Evolutionary conservation across 1,140 invertebrate genomes (phyloP).

Genomic region (Holcopasites calliopsidis): DNA sequence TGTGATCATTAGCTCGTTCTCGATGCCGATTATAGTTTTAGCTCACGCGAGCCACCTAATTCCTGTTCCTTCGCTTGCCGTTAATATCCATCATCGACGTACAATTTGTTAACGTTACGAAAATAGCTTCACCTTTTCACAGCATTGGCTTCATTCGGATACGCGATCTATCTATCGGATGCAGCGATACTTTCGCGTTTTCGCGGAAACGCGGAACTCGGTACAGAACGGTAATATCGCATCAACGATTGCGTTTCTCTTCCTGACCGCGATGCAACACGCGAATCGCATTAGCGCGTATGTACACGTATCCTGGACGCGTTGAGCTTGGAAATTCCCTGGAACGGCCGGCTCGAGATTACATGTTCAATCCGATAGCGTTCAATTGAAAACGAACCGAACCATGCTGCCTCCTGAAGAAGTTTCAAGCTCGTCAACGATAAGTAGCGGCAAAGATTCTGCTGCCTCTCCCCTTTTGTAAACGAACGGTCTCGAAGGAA

Average conservation of each 20-base stretch:
- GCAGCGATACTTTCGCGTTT: conserved; percentile 43
- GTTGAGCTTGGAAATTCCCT: conserved; percentile 41
- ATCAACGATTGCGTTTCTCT: too few relatives aligned
- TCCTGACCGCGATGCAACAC: too few relatives aligned
- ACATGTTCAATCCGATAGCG: too few relatives aligned
- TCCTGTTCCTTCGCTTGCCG: conserved; percentile 32
- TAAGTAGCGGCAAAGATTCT: too few relatives aligned
- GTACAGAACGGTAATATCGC: not conserved
- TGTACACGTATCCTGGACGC: too few relatives aligned
- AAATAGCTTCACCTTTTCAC: conserved; percentile 76
- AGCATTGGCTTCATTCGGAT: conserved; percentile 65
- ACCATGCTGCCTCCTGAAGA: too few relatives aligned
- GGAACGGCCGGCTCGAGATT: too few relatives aligned
- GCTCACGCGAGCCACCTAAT: not conserved
- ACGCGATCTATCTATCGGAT: conserved; percentile 62
- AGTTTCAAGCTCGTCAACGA: too few relatives aligned
- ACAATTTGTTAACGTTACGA: conserved; percentile 76
- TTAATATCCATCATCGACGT: conserved; percentile 72
- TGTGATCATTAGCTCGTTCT: not conserved
- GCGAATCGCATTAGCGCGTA: not conserved
- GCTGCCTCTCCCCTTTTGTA: too few relatives aligned
- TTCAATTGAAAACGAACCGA: too few relatives aligned
- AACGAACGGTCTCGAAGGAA: too few relatives aligned
- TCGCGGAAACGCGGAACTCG: not conserved
- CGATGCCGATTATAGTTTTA: not conserved